Percentiles rank a stretch among this genome's conserved stretches.
These are phyloP conservation scores for Pristionchus arcanus DNA, from an alignment of 2,888 invertebrate genomes.

Conservation along the genomic window DNA sequence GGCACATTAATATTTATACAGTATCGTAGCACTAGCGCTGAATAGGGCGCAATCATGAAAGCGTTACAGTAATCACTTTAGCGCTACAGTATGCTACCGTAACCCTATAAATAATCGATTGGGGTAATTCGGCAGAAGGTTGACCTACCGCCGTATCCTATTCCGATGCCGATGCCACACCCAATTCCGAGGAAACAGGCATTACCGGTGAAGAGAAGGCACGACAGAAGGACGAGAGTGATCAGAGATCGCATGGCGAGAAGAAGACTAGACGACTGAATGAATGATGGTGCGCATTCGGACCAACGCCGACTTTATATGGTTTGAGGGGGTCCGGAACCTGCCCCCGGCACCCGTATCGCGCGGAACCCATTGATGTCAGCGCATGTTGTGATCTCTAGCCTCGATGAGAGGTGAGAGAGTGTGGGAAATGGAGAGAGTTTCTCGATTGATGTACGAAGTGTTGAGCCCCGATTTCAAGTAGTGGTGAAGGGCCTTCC, in stretches of 20 bases:
- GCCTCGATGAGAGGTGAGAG: not conserved
- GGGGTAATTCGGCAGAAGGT: not conserved
- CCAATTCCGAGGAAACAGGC: conserved; percentile 54
- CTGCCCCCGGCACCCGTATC: not conserved
- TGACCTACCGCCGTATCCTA: conserved; percentile 23
- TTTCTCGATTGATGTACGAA: not conserved
- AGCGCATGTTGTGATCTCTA: not conserved
- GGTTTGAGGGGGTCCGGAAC: not conserved
- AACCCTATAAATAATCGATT: not conserved
- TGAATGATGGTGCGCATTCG: not conserved
- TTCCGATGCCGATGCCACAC: conserved; percentile 40
- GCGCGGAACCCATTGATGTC: not conserved
- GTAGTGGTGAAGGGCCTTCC: not conserved
- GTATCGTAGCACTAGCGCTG: too few species aligned
- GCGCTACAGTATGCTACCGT: not conserved
- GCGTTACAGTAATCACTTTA: too few species aligned
- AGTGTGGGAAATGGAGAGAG: not conserved
- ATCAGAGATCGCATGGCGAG: not conserved
- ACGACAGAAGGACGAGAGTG: not conserved
- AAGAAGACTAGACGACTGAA: not conserved
- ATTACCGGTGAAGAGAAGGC: conserved; percentile 22
- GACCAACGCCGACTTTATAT: not conserved
- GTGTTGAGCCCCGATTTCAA: conserved; percentile 8
- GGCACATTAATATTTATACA: too few species aligned
- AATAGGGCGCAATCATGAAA: too few species aligned